phyloP scores from a whole-genome alignment of 2,797 vertebrate species.

The Spinibarbus caldwelli region DNA sequence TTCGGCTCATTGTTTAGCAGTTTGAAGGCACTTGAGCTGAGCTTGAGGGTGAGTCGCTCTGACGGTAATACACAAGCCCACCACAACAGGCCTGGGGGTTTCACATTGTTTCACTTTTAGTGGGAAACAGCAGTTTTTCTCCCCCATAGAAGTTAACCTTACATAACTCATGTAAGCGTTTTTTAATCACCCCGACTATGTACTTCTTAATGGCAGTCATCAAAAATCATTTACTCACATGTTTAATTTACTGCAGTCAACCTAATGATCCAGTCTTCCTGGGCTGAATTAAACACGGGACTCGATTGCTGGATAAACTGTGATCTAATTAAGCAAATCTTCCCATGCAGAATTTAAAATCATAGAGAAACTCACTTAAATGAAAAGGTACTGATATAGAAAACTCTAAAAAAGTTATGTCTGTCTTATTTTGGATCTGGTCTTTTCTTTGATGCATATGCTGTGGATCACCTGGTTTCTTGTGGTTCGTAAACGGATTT shows the following conservation, averaged over 20 bases:
- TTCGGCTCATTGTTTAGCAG: slow-evolving; percentile 65
- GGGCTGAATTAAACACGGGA: background rate
- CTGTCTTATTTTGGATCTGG: background rate
- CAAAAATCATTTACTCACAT: slow-evolving; percentile 29
- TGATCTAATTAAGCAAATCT: slow-evolving; percentile 5
- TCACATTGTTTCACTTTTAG: background rate
- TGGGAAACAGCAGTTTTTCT: too few species aligned
- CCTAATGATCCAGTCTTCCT: slow-evolving; percentile 24
- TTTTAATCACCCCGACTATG: slow-evolving; percentile 18
- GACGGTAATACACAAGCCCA: slow-evolving; percentile 68
- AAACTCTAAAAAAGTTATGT: background rate
- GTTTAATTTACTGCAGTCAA: slow-evolving; percentile 24
- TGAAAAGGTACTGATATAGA: background rate
- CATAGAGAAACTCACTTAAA: background rate
- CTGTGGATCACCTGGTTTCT: slow-evolving; percentile 52
- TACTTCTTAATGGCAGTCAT: slow-evolving; percentile 27
- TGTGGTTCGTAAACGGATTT: slow-evolving; percentile 24
- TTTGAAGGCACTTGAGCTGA: slow-evolving; percentile 69
- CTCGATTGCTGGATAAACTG: background rate
- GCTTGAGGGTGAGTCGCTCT: slow-evolving; percentile 71
- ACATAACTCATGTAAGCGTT: slow-evolving; percentile 23
- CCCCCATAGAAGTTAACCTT: background rate
- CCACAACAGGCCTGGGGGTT: background rate
- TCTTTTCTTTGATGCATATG: slow-evolving; percentile 32
- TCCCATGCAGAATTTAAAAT: background rate